Base-by-base conservation (phyloP, 2,113 vertebrate genomes). In the Mus spicilegus region DNA sequence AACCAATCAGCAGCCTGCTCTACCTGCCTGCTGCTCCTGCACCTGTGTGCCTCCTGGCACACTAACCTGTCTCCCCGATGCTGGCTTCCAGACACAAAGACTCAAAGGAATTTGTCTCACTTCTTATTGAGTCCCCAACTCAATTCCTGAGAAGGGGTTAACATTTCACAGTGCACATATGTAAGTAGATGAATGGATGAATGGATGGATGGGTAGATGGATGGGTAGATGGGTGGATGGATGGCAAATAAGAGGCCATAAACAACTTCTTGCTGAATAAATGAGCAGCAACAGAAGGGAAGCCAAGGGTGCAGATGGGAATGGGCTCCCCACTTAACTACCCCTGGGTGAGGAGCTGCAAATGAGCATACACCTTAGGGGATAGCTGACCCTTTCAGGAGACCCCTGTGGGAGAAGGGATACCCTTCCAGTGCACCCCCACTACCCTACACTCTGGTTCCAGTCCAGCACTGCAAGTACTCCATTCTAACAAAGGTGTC, bases 61-160 rank as follows among this genome's bases (percentile, higher is more conserved):
- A 0, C 58, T 16, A 14, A 63, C 39, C 39, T 67, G 70, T 77
- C 33, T 51, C 39, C 58, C n/a, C 17, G 81, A 84, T 36, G 16
- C 56, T 12, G 39, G 13, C 5, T 5, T 28, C 39, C 0, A 39
- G 76, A n/a, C 0, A 9, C 16, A 3, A 20, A 1, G 19, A 4
- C 30, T 67, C 80, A 26, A 11, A 33, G 58, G 54, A 24, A 61
- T 9, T 22, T 46, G 73, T 63, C 22, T 84, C 56, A 42, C n/a
- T 42, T 46, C 7, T 26, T n/a, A 0, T 30, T n/a, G 17, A 11
- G 81, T 30, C n/a, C 49, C 28, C 69, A 24, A 12, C 5, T 2
- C 49, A 36, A 33, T 30, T 49, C 36, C 92, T 9, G 1, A 51
- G n/a, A 51, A 7, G 22, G 3, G 67, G 30, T 33, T 78, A 61